Evolutionary conservation across 2,797 vertebrate species (phyloP).

Genomic region (Euthynnus affinis): DNA sequence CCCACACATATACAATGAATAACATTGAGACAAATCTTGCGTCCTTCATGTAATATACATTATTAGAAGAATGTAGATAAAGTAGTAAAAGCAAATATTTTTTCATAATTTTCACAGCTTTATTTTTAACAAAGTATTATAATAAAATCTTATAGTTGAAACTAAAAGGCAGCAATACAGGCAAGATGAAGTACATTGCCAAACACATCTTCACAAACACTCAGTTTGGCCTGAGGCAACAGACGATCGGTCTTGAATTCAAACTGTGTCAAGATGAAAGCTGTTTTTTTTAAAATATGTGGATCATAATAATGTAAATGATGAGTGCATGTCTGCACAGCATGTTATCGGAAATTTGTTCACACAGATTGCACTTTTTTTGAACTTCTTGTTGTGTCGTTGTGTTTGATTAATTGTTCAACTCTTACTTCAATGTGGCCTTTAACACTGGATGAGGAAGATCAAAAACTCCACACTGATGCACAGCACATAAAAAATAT

Average conservation of each 20-base stretch:
- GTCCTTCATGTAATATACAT: conserved; percentile 3
- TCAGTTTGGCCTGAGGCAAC: conserved; percentile 34
- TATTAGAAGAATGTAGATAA: neutral
- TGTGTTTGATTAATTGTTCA: conserved; percentile 18
- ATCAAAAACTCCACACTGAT: neutral
- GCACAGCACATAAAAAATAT: conserved; percentile 7
- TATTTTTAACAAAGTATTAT: conserved; percentile 8
- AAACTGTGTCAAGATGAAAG: conserved; percentile 46
- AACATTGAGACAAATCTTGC: neutral
- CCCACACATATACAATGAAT: neutral
- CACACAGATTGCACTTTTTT: conserved; percentile 2
- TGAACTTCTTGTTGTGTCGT: conserved; percentile 6
- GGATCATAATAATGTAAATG: conserved; percentile 35
- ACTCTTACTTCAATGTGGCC: neutral
- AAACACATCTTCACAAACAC: conserved; percentile 35
- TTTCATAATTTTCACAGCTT: neutral
- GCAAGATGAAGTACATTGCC: conserved; percentile 27
- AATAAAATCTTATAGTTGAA: conserved; percentile 19
- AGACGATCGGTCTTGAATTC: conserved; percentile 40
- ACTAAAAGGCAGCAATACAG: conserved; percentile 7
- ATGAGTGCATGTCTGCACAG: conserved; percentile 11
- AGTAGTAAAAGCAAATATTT: neutral
- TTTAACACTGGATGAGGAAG: neutral
- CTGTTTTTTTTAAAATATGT: conserved; percentile 9
- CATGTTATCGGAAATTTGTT: conserved; percentile 20